These are phyloP conservation scores for Microplitis manilae DNA, from an alignment of 2,888 invertebrate species.

Conservation along the genomic window DNA sequence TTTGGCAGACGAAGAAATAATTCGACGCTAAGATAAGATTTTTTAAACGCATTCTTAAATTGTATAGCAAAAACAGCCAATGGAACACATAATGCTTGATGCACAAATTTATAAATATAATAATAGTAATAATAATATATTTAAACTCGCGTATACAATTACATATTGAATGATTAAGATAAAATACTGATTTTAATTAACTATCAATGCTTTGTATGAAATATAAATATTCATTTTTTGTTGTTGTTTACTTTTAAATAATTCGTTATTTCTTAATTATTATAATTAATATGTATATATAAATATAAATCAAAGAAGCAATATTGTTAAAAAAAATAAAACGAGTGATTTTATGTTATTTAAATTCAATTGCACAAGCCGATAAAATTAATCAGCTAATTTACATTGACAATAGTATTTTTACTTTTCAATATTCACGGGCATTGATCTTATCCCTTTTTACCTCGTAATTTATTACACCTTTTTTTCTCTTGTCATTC, in stretches of 20 bases:
- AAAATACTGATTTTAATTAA: slow-evolving; percentile 57
- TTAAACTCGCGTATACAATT: slow-evolving; percentile 47
- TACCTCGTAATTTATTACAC: slow-evolving; percentile 18
- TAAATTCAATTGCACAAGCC: slow-evolving; percentile 46
- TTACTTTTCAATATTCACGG: slow-evolving; percentile 47
- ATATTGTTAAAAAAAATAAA: slow-evolving; percentile 50
- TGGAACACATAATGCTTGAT: slow-evolving; percentile 61
- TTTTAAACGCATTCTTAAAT: slow-evolving; percentile 40
- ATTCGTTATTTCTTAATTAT: slow-evolving; percentile 34
- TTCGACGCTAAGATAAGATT: slow-evolving; percentile 37
- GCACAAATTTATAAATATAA: slow-evolving; percentile 51
- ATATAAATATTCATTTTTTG: slow-evolving; percentile 39
- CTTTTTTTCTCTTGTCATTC: slow-evolving; percentile 31
- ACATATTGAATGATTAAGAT: slow-evolving; percentile 40
- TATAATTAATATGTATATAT: slow-evolving; percentile 39
- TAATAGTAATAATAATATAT: slow-evolving; percentile 44
- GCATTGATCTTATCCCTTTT: slow-evolving; percentile 46
- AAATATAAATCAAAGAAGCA: slow-evolving; percentile 51
- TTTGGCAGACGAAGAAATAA: slow-evolving; percentile 44
- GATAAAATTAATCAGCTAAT: slow-evolving; percentile 46
- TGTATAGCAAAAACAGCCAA: slow-evolving; percentile 58
- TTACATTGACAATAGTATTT: slow-evolving; percentile 43
- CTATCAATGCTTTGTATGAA: slow-evolving; percentile 54
- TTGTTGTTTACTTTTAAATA: slow-evolving; percentile 24
- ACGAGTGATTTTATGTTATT: slow-evolving; percentile 26